Percentiles rank a stretch among this genome's conserved stretches.
Conservation (phyloP, 2,888 invertebrate genomes). For the Clivina fossor region DNA sequence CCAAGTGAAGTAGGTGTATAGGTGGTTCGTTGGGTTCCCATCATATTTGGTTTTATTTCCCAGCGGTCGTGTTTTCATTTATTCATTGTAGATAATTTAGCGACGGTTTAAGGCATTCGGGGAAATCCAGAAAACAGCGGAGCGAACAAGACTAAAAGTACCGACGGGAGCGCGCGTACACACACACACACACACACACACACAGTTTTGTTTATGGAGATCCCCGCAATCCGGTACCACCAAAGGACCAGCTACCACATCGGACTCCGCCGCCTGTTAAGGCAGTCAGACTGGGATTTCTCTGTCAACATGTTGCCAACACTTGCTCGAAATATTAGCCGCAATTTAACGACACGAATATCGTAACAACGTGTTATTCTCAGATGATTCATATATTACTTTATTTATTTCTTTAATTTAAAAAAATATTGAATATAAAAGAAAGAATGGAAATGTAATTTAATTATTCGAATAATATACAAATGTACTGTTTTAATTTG, state of each 20-base stretch:
- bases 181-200: no score
- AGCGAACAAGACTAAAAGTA: conserved; percentile 34
- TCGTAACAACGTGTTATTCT: no score
- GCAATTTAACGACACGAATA: no score
- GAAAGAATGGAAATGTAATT: no score
- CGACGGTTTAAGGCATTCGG: conserved; percentile 45
- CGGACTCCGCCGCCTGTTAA: no score
- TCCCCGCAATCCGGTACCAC: no score
- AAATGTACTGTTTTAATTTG: no score
- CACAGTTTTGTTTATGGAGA: conserved; percentile 29
- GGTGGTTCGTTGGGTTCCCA: not conserved
- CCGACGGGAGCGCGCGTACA: conserved; percentile 22
- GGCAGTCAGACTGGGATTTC: conserved; percentile 16
- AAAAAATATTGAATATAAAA: no score
- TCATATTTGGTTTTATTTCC: conserved; percentile 36
- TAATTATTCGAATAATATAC: no score
- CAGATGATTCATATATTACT: no score
- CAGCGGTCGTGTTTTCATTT: conserved; percentile 45
- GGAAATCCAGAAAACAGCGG: conserved; percentile 45
- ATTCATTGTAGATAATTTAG: conserved; percentile 49
- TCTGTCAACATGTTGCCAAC: conserved; percentile 27
- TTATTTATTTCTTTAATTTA: no score
- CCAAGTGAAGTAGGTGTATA: no score
- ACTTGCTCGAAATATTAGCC: conserved; percentile 16
- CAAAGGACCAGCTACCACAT: not conserved